Evolutionary conservation across 92 coral and sea anemone species (phyloP).

Genomic region (Heliopora coerulea): DNA sequence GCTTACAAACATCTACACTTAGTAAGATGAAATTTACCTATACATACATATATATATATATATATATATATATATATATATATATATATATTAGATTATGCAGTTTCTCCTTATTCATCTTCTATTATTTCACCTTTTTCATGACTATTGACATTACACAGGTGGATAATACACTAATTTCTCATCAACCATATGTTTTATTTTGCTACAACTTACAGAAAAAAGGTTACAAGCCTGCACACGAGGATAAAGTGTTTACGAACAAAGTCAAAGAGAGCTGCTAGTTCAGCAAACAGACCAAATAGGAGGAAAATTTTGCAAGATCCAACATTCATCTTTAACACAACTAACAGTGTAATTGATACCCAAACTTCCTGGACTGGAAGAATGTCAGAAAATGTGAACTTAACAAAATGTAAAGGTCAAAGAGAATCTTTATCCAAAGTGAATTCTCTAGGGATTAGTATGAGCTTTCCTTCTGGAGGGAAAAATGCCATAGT

Average conservation of each 20-base stretch:
- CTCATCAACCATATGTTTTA: neutral
- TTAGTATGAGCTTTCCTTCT: neutral
- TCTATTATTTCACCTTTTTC: too few relatives aligned
- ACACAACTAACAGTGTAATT: constrained; percentile 37
- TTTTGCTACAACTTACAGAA: neutral
- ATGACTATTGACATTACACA: neutral
- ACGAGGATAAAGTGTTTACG: neutral
- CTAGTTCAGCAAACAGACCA: constrained; percentile 2
- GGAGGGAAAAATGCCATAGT: neutral
- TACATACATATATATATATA: too few relatives aligned
- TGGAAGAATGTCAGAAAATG: neutral
- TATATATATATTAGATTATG: neutral
- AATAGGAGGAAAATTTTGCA: constrained; percentile 58
- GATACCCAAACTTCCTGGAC: neutral
- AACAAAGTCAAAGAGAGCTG: neutral
- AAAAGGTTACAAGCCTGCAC: neutral
- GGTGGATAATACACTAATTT: neutral
- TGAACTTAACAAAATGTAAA: neutral
- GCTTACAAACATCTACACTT: too few relatives aligned
- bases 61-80: neutral
- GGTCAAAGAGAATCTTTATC: neutral
- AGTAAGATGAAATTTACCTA: too few relatives aligned
- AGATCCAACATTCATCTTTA: constrained; percentile 79
- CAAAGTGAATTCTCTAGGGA: neutral
- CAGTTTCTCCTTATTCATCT: too few relatives aligned